Percentiles rank a stretch among this genome's conserved stretches.
Evolutionary conservation across 2,888 invertebrate species (phyloP).

Genomic region (Limenitis camilla): DNA sequence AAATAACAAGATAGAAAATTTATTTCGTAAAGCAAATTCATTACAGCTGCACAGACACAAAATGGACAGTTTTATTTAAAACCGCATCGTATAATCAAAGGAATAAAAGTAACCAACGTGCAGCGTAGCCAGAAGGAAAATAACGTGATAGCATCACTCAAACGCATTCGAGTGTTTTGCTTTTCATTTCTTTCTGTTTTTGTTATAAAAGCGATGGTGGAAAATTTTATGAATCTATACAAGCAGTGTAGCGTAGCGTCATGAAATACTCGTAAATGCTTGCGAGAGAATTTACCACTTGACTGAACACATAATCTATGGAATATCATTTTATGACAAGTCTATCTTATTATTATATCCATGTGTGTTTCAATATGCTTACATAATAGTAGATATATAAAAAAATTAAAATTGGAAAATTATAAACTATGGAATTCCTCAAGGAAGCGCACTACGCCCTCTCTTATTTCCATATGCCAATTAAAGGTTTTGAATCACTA

Average conservation of each 20-base stretch:
- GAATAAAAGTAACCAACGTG: background rate
- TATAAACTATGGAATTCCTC: too few relatives aligned
- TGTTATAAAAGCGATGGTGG: constrained; percentile 1
- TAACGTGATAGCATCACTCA: constrained; percentile 8
- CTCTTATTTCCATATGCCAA: too few relatives aligned
- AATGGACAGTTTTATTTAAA: background rate
- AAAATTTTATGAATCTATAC: constrained; percentile 11
- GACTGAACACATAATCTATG: constrained; percentile 49
- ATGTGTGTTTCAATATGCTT: background rate
- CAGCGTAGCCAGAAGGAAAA: background rate
- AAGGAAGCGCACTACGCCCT: too few relatives aligned
- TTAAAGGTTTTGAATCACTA: too few relatives aligned
- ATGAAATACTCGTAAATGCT: constrained; percentile 55
- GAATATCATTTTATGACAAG: constrained; percentile 50
- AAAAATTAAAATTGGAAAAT: too few relatives aligned
- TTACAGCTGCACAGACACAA: background rate
- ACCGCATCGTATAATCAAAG: constrained; percentile 3
- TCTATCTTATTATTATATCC: background rate
- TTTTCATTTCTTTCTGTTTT: background rate
- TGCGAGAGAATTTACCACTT: constrained; percentile 57
- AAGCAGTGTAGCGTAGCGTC: constrained; percentile 11
- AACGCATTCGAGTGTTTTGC: background rate
- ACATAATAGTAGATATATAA: too few relatives aligned
- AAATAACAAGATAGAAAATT: too few relatives aligned
- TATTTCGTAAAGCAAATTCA: background rate